Evolutionary conservation across 2,113 vertebrate genomes (phyloP), one percentile per base, ranked within the genome.

Genomic region (Apteryx owenii): DNA sequence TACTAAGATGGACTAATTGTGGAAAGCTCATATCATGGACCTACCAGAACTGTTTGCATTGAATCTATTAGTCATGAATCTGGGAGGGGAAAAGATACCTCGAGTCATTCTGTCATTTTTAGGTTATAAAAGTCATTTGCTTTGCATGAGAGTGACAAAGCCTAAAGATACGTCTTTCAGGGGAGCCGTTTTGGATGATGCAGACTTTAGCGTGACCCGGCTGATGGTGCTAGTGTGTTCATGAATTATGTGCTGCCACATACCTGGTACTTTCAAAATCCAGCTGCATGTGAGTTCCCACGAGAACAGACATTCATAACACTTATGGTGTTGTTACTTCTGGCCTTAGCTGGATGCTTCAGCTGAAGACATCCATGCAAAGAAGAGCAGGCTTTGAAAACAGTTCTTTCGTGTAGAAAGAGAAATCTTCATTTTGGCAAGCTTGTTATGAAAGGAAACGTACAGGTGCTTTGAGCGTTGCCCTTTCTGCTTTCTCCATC

Each of bases 401-500:
- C 25, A 22, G 48, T 18, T 44, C 23, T 18, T 19, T 51, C 10
- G n/a, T 19, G 16, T 7, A 44, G 33, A 33, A 5, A 25, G 36
- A 36, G 25, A 23, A 38, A 38, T 38, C 26, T 18, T 68, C 26
- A 58, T 62, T 40, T 51, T 66, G 38, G 19, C 17, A 22, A 13
- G 17, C 23, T 2, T 8, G 16, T 5, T n/a, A 0, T 1, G 44
- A 36, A 48, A 19, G 85, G 65, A 12, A 21, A 3, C 38, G 8
- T 6, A 0, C 1, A 50, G 50, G 60, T 13, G 18, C 68, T 2
- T 1, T 1, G 0, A 72, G 53, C 9, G 0, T 44, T 0, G 5
- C 5, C 5, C 31, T 33, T 29, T 23, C 68, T 53, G 44, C 29
- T 21, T 3, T 54, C 66, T 25, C 81, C 33, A 0, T 3, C 58